A percentile compares a stretch with the other conserved stretches of the same genome.
Conservation (phyloP, 2,113 vertebrate genomes). For the Propithecus coquereli region DNA sequence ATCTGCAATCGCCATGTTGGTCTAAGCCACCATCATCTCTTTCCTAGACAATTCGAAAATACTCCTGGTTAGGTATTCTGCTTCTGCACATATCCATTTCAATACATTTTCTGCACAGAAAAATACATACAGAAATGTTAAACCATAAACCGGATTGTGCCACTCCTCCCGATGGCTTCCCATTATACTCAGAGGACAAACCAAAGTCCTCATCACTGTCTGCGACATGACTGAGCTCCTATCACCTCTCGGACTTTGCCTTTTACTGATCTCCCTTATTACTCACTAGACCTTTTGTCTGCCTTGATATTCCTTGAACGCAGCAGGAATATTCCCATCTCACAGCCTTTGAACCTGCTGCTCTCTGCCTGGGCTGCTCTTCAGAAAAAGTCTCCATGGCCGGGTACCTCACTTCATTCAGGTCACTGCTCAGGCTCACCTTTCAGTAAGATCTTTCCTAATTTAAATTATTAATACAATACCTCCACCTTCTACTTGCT, state of each 20-base stretch:
- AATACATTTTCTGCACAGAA: neutral
- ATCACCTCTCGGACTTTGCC: neutral
- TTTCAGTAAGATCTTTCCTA: neutral
- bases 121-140: neutral
- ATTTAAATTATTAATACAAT: neutral
- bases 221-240: too few species aligned
- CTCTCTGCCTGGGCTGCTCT: too few species aligned
- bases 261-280: neutral
- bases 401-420: neutral
- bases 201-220: too few species aligned
- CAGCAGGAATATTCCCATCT: too few species aligned
- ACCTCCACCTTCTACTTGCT: neutral
- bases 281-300: too few species aligned
- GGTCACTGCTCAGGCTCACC: neutral
- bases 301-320: neutral
- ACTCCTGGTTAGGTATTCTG: neutral
- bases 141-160: neutral
- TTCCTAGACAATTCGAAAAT: neutral
- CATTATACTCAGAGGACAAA: neutral
- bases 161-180: neutral
- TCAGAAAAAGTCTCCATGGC: neutral
- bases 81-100: neutral
- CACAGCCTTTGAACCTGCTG: neutral
- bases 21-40: neutral
- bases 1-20: neutral